Conservation (phyloP, 2,113 vertebrate genomes). For the Xyrauchen texanus region DNA sequence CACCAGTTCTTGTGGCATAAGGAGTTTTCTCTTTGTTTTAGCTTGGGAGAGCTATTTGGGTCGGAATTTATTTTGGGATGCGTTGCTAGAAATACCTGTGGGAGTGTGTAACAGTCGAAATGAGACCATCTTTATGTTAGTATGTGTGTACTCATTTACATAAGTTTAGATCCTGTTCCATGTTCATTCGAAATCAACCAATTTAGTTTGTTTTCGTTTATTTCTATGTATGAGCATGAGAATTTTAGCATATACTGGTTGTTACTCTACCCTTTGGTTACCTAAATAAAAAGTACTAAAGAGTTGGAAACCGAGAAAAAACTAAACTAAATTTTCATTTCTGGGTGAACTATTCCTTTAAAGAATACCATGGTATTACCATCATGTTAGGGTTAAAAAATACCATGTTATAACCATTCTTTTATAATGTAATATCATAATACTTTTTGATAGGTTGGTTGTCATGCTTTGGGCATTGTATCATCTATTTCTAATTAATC, state of each 20-base stretch:
- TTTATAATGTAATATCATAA: too few species aligned
- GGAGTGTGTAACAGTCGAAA: slow-evolving; percentile 61
- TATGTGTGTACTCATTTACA: slow-evolving; percentile 41
- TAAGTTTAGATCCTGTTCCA: not conserved
- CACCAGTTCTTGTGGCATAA: slow-evolving; percentile 36
- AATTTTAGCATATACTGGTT: too few species aligned
- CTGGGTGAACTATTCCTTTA: too few species aligned
- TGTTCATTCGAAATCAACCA: not conserved
- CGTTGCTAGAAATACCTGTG: slow-evolving; percentile 77
- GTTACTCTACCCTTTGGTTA: too few species aligned
- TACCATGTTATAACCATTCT: too few species aligned
- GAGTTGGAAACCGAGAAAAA: too few species aligned
- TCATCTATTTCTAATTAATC: slow-evolving; percentile 9
- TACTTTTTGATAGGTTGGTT: too few species aligned
- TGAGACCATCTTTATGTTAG: slow-evolving; percentile 54
- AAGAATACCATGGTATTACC: too few species aligned
- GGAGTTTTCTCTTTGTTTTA: slow-evolving; percentile 58
- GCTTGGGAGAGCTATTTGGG: slow-evolving; percentile 75
- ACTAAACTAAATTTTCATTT: too few species aligned
- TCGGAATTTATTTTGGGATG: slow-evolving; percentile 76
- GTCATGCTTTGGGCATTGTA: not conserved
- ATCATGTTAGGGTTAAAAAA: too few species aligned
- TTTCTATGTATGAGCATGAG: not conserved
- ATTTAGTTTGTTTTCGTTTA: not conserved
- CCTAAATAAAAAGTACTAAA: too few species aligned